Evolutionary conservation across 2,888 invertebrate genomes (phyloP), one percentile per base, ranked within the genome.

Genomic region (Amphipoea oculea): DNA sequence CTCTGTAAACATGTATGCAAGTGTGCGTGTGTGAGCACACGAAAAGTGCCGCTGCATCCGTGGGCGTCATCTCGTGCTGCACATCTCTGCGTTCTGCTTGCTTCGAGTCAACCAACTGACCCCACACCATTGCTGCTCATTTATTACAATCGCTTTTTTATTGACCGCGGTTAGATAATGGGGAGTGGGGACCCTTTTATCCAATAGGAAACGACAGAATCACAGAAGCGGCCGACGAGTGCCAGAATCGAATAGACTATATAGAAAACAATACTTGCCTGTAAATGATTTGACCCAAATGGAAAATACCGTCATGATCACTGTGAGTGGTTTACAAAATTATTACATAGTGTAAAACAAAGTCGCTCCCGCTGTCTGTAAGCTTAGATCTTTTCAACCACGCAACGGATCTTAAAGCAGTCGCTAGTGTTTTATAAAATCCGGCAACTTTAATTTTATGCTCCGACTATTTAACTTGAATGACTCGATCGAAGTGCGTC

Each of bases 111-210:
- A 81, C 83, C 89, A 89, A 80, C 92, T 91, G 92, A 92, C 91
- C 92, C 86, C 82, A 79, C 82, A 68, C 70, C 78, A 88, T 88
- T 91, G 87, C 84, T 88, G 88, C 73, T 85, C 86, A 90, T 92
- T 90, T 90, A 90, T 89, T 86, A 88, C 89, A 83, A 89, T 88
- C 78, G 82, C 74, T 76, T 79, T 83, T 89, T 89, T 88, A 92
- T 91, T 90, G 90, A 78, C 78, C 81, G 75, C 84, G 75, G 79
- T 89, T 86, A 80, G 80, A 83, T 81, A 71, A 72, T 65, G 66
- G 20, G 14, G 11, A 71, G 70, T 65, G 66, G 20, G 14, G 11
- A 45, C 6, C 14, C 57, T 42, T 73, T 42, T 29, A 63, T 48
- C 9, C 12, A 51, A 67, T 40, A 1, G 14, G 12, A 57, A 54